Evolutionary conservation across 1,140 invertebrate species (phyloP).

Genomic region (Drosophila novamexicana): DNA sequence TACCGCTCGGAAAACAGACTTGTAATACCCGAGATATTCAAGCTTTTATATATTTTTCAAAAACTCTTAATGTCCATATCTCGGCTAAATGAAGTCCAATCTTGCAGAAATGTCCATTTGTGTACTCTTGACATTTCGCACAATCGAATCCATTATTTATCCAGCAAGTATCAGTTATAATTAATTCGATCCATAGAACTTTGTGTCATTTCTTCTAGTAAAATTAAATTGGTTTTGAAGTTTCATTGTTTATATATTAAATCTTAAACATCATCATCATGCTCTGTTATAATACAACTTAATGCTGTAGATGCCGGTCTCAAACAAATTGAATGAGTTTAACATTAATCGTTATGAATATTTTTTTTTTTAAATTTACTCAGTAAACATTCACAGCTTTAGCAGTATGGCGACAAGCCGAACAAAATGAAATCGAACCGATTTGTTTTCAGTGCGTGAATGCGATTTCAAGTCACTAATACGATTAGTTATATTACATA

Average conservation of each 20-base stretch:
- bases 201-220: no score
- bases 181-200: no score
- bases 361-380: constrained; percentile 69
- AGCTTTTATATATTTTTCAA: no score
- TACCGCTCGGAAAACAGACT: no score
- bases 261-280: constrained; percentile 51
- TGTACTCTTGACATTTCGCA: no score
- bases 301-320: constrained; percentile 16
- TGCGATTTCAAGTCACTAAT: constrained; percentile 67
- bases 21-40: no score
- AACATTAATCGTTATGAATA: constrained; percentile 54
- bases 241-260: constrained; percentile 50
- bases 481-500: constrained; percentile 53
- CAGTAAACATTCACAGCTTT: constrained; percentile 82
- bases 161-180: no score
- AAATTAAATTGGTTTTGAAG: constrained; percentile 3
- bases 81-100: no score
- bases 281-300: constrained; percentile 27
- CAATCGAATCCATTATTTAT: no score
- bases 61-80: no score
- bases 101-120: no score
- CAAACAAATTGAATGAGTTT: constrained; percentile 33
- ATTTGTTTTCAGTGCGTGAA: constrained; percentile 47
- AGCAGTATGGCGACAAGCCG: constrained; percentile 66
- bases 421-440: constrained; percentile 55